Evolutionary conservation across 2,797 vertebrate genomes (phyloP).

Genomic region (Merluccius polli): DNA sequence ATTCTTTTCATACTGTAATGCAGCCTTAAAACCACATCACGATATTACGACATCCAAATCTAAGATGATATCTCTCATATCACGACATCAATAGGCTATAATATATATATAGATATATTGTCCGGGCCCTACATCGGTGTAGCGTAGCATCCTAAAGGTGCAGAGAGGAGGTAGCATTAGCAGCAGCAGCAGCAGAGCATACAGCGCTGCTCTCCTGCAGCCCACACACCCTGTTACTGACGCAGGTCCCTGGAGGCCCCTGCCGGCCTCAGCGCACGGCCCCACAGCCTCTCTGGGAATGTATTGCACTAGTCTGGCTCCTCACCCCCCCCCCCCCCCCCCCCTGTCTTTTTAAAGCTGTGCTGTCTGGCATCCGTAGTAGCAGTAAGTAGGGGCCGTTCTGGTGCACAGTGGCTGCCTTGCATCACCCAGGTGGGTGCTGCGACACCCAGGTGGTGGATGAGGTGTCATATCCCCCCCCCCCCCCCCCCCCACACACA

Average conservation of each 20-base stretch:
- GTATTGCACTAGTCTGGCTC: constrained; percentile 21
- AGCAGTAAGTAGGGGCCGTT: not conserved
- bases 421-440: not conserved
- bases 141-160: not conserved
- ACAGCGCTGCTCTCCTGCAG: constrained; percentile 28
- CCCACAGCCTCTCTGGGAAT: constrained; percentile 43
- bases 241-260: constrained; percentile 39
- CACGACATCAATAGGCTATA: no score
- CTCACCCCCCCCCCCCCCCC: not conserved
- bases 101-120: no score
- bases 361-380: constrained; percentile 21
- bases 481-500: no score
- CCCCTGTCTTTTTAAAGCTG: not conserved
- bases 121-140: not conserved
- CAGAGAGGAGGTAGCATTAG: not conserved
- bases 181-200: constrained; percentile 4
- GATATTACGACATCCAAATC: no score
- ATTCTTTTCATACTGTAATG: no score
- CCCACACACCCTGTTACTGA: constrained; percentile 39
- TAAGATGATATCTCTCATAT: no score
- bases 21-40: no score
- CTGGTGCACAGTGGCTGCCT: not conserved
- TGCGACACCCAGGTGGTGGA: no score
- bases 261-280: constrained; percentile 32
- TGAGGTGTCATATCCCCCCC: no score